Percentiles rank a stretch among this genome's conserved stretches.
phyloP scores from a whole-genome alignment of 2,888 invertebrate species.

The Uloborus plumipes region DNA sequence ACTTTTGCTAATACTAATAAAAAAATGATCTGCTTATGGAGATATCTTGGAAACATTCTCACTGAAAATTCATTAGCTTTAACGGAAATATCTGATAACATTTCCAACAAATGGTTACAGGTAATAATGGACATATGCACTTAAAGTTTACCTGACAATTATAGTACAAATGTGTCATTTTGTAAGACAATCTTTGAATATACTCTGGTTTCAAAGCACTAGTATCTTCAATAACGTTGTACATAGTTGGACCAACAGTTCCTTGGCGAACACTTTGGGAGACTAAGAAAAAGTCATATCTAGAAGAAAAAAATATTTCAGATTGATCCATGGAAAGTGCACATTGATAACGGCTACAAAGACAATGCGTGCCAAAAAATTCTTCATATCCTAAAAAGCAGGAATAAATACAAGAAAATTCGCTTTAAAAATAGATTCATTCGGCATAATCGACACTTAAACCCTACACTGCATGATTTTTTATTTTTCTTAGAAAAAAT shows the following conservation, averaged over 20 bases:
- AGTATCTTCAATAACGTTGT: slow-evolving; percentile 82
- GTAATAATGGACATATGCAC: not conserved
- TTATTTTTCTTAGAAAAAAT: too few species aligned
- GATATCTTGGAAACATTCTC: too few species aligned
- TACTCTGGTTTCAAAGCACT: slow-evolving; percentile 80
- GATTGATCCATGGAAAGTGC: not conserved
- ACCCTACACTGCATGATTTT: too few species aligned
- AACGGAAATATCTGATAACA: not conserved
- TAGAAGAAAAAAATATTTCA: slow-evolving; percentile 18
- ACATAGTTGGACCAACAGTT: slow-evolving; percentile 92
- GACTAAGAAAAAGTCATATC: slow-evolving; percentile 89
- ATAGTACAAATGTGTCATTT: slow-evolving; percentile 92
- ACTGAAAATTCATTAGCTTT: too few species aligned
- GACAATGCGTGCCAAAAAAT: too few species aligned
- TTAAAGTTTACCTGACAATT: slow-evolving; percentile 81
- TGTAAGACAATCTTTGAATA: slow-evolving; percentile 87
- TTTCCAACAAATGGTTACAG: not conserved
- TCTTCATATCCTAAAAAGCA: too few species aligned
- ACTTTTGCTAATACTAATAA: too few species aligned
- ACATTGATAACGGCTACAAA: too few species aligned
- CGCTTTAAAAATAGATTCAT: too few species aligned
- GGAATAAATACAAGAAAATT: too few species aligned
- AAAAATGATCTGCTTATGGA: too few species aligned
- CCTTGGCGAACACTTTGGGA: slow-evolving; percentile 89
- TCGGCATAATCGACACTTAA: too few species aligned